Evolutionary conservation across 64 coral and sea anemone species (phyloP).

Genomic region (Actinia equina): DNA sequence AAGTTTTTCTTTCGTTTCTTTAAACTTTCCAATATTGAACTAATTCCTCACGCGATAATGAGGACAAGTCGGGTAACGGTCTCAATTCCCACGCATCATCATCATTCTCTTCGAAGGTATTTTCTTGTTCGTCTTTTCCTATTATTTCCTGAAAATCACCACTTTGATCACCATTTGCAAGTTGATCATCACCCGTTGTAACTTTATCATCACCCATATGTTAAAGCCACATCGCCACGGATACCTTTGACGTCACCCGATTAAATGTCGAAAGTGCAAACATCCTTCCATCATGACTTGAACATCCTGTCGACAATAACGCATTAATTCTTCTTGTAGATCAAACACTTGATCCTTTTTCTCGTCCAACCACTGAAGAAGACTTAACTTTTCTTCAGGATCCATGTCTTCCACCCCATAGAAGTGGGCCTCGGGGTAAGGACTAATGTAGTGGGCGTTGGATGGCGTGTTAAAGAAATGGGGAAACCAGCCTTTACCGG

Average conservation of each 20-base stretch:
- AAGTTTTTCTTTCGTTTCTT: background rate
- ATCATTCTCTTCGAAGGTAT: background rate
- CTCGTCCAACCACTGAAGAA: background rate
- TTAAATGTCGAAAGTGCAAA: background rate
- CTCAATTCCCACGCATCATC: background rate
- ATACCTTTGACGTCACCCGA: background rate
- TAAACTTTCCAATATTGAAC: background rate
- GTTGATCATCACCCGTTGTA: background rate
- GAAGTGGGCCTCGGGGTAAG: background rate
- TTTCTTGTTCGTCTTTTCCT: background rate
- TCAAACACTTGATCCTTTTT: background rate
- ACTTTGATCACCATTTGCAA: conserved; percentile 3
- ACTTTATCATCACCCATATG: background rate
- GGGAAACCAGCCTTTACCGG: conserved; percentile 42
- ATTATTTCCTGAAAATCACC: background rate
- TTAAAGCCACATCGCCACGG: background rate
- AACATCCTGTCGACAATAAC: background rate
- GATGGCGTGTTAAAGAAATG: conserved; percentile 31
- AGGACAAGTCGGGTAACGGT: background rate
- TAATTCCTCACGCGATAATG: background rate
- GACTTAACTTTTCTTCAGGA: background rate
- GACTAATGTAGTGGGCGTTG: conserved; percentile 11
- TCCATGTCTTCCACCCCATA: conserved; percentile 24
- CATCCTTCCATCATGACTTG: background rate
- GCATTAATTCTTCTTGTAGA: background rate